phyloP scores from a whole-genome alignment of 2,797 vertebrate genomes.

The Chaetophractus vellerosus region DNA sequence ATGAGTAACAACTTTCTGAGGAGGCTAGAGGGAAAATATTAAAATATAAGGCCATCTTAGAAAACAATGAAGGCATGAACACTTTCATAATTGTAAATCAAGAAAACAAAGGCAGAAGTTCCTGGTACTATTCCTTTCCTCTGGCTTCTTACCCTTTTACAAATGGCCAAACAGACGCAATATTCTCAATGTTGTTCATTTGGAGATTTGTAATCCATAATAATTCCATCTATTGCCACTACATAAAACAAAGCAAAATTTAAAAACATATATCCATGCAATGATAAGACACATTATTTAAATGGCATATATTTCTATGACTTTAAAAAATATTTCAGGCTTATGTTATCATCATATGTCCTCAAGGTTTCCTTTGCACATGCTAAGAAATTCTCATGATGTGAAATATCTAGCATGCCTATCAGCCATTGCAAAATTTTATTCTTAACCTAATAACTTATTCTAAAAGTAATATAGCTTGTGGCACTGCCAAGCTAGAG shows the following conservation, averaged over 20 bases:
- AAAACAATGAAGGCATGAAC: neutral
- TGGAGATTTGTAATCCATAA: neutral
- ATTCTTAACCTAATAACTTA: constrained; percentile 5
- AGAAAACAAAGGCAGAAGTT: neutral
- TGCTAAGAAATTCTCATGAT: neutral
- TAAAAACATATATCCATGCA: neutral
- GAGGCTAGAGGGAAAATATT: neutral
- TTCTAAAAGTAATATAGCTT: neutral
- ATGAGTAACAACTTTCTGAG: neutral
- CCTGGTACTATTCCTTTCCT: neutral
- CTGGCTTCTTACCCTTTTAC: neutral
- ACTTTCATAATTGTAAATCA: constrained; percentile 32
- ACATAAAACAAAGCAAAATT: neutral
- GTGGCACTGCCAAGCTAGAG: neutral
- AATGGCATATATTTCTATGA: neutral
- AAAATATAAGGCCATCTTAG: constrained; percentile 51
- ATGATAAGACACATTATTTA: constrained; percentile 10
- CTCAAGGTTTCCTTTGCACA: neutral
- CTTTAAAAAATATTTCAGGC: neutral
- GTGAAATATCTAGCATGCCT: neutral
- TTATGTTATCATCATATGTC: neutral
- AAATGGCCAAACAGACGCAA: neutral
- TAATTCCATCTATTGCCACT: neutral
- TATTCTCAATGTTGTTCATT: neutral
- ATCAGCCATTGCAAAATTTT: neutral